Percentiles rank a stretch among this genome's conserved stretches.
These are phyloP conservation scores for Horisme vitalbata DNA, from an alignment of 2,888 invertebrate species.

Conservation along the genomic window DNA sequence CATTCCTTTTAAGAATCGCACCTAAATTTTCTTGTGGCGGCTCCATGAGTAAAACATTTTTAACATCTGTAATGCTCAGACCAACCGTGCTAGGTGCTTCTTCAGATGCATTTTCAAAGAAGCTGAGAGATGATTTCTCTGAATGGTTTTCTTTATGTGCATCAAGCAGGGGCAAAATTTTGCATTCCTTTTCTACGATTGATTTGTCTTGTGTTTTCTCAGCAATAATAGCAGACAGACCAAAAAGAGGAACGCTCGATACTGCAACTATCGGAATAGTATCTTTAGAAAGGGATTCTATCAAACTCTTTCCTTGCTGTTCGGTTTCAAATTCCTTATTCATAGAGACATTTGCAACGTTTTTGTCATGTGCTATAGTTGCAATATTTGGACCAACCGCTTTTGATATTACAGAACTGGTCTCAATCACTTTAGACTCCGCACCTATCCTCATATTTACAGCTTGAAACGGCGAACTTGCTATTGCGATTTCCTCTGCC, in stretches of 20 bases:
- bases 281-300: slow-evolving; percentile 39
- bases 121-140: slow-evolving; percentile 36
- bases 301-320: slow-evolving; percentile 29
- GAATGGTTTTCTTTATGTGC: slow-evolving; percentile 18
- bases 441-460: slow-evolving; percentile 5
- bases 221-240: slow-evolving; percentile 46
- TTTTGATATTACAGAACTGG: slow-evolving; percentile 1
- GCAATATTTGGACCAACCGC: slow-evolving; percentile 2
- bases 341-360: slow-evolving; percentile 1
- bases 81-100: slow-evolving; percentile 5
- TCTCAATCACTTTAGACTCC: slow-evolving; percentile 8
- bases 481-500: slow-evolving; percentile 18
- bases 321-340: slow-evolving; percentile 7
- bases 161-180: slow-evolving; percentile 27
- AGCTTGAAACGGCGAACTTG: slow-evolving; percentile 10
- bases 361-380: slow-evolving; percentile 5
- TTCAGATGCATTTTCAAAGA: slow-evolving; percentile 40
- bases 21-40: slow-evolving; percentile 31
- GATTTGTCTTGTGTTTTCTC: slow-evolving; percentile 41
- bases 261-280: slow-evolving; percentile 41
- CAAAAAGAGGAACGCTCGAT: slow-evolving; percentile 48
- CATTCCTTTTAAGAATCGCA: slow-evolving; percentile 25
- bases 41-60: slow-evolving; percentile 32
- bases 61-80: slow-evolving; percentile 29
- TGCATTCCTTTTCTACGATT: slow-evolving; percentile 27